A percentile compares a stretch with the other conserved stretches of the same genome.
phyloP scores from a whole-genome alignment of 2,888 invertebrate genomes.

The Lydus trimaculatus region DNA sequence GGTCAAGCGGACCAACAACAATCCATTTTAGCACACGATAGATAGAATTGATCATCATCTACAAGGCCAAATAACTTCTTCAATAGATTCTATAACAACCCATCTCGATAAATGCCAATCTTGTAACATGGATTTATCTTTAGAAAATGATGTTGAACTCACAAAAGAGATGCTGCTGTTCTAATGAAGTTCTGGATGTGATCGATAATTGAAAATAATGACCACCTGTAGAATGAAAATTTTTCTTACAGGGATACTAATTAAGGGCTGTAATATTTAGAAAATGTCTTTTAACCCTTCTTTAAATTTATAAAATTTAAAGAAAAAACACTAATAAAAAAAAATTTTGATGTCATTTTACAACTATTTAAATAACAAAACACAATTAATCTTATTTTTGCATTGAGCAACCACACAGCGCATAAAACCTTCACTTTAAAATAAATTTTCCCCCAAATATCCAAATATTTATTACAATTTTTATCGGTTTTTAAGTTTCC shows the following conservation, averaged over 20 bases:
- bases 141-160: not conserved
- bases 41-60: not conserved
- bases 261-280: too few relatives aligned
- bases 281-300: too few relatives aligned
- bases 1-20: conserved; percentile 2
- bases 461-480: too few relatives aligned
- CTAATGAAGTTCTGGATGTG: not conserved
- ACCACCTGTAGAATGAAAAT: not conserved
- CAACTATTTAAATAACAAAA: too few relatives aligned
- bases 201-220: not conserved
- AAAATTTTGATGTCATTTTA: too few relatives aligned
- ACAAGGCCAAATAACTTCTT: not conserved
- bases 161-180: not conserved
- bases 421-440: too few relatives aligned
- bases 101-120: not conserved
- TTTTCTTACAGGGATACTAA: not conserved
- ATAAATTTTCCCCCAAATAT: too few relatives aligned
- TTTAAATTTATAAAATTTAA: too few relatives aligned
- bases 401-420: too few relatives aligned
- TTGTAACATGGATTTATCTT: not conserved
- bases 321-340: too few relatives aligned
- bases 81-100: not conserved
- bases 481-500: too few relatives aligned
- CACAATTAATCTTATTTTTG: too few relatives aligned
- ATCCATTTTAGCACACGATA: not conserved